Percentiles rank a stretch among this genome's conserved stretches.
phyloP scores from a whole-genome alignment of 2,113 vertebrate species.

The Micromys minutus region DNA sequence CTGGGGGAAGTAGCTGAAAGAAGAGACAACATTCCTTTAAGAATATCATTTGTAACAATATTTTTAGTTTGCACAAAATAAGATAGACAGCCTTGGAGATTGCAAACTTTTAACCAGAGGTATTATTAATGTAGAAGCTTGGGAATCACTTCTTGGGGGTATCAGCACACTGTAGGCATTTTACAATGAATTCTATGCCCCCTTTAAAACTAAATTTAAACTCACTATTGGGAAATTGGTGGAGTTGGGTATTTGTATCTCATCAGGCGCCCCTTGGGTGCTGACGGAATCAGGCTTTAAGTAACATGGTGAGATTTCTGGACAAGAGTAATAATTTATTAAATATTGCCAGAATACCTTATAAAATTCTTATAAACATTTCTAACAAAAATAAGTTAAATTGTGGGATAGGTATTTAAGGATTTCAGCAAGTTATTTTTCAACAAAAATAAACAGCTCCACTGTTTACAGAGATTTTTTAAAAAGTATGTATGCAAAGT shows the following conservation, averaged over 20 bases:
- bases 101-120: too few relatives aligned
- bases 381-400: background rate
- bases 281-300: background rate
- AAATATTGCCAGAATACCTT: background rate
- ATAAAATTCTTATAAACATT: background rate
- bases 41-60: background rate
- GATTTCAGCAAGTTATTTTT: background rate
- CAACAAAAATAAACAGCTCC: slow-evolving; percentile 1
- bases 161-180: background rate
- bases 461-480: background rate
- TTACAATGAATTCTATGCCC: background rate
- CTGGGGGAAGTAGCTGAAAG: background rate
- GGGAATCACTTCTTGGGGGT: background rate
- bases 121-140: background rate
- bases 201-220: background rate
- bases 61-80: background rate
- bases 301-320: background rate
- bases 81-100: background rate
- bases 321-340: background rate
- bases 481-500: background rate
- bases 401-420: background rate
- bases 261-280: background rate
- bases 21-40: background rate
- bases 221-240: background rate
- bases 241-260: background rate